Evolutionary conservation across 1,140 invertebrate genomes (phyloP).

Genomic region (Ceratitis capitata): DNA sequence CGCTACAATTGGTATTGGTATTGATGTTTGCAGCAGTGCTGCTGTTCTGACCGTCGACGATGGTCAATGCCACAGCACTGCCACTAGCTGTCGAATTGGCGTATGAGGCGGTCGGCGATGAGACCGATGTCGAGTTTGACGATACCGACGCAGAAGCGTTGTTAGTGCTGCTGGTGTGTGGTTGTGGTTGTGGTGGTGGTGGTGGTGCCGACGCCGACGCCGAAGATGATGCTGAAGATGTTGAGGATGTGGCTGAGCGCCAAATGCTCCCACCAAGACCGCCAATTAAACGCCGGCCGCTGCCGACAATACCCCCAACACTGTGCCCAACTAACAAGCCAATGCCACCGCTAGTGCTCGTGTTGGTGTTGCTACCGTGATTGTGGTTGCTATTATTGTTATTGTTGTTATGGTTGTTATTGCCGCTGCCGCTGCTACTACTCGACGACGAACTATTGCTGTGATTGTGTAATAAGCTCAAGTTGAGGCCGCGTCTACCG

Average conservation of each 20-base stretch:
- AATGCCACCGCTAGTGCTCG: neutral
- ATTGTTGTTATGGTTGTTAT: slow-evolving; percentile 38
- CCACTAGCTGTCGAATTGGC: slow-evolving; percentile 9
- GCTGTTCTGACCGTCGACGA: neutral
- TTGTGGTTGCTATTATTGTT: slow-evolving; percentile 28
- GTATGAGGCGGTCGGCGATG: slow-evolving; percentile 9
- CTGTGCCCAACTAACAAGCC: slow-evolving; percentile 53
- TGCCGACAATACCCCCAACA: slow-evolving; percentile 46
- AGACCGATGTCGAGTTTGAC: neutral
- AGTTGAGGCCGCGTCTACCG: slow-evolving; percentile 49
- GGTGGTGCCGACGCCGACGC: neutral
- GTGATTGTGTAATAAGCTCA: slow-evolving; percentile 45
- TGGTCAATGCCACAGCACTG: slow-evolving; percentile 10
- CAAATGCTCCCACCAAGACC: slow-evolving; percentile 51
- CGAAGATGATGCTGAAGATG: neutral
- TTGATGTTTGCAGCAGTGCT: too few relatives aligned
- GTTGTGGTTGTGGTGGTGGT: slow-evolving; percentile 34
- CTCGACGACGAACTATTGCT: slow-evolving; percentile 4
- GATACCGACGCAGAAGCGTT: neutral
- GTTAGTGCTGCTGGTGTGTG: slow-evolving; percentile 45
- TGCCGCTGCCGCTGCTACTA: slow-evolving; percentile 37
- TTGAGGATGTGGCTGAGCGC: slow-evolving; percentile 17
- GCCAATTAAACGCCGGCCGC: slow-evolving; percentile 49
- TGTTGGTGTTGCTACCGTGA: slow-evolving; percentile 37
- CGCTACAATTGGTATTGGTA: too few relatives aligned